phyloP scores from a whole-genome alignment of 2,888 invertebrate species.

The Mycogona germanica region DNA sequence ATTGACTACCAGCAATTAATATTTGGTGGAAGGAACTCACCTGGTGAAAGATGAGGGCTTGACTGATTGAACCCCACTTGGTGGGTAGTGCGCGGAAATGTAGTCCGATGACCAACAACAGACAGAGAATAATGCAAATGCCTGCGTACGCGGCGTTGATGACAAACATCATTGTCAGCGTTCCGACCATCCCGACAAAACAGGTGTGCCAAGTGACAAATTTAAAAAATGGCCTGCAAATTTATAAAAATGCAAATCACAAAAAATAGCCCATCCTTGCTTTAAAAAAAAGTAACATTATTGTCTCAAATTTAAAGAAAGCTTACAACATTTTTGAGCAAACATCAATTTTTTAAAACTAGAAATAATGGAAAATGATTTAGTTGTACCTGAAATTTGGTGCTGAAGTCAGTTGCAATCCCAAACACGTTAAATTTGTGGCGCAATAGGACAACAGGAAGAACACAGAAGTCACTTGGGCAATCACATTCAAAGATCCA shows the following conservation, averaged over 20 bases:
- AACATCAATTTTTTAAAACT: too few species aligned
- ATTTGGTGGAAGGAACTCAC: constrained; percentile 35
- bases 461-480: constrained; percentile 89
- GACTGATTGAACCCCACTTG: constrained; percentile 94
- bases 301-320: neutral
- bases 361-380: neutral
- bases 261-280: neutral
- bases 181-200: constrained; percentile 68
- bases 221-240: constrained; percentile 77
- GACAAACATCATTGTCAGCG: constrained; percentile 84
- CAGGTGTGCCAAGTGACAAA: constrained; percentile 94
- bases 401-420: constrained; percentile 90
- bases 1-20: neutral
- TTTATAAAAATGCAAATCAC: neutral
- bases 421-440: constrained; percentile 90
- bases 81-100: constrained; percentile 76
- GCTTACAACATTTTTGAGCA: too few species aligned
- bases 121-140: constrained; percentile 71
- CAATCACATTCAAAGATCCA: constrained; percentile 89
- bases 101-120: constrained; percentile 71
- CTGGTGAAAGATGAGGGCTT: constrained; percentile 98
- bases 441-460: constrained; percentile 94
- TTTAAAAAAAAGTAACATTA: neutral
- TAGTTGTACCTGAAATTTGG: constrained; percentile 75
- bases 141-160: constrained; percentile 81